Base-by-base conservation (phyloP, 2,888 invertebrate genomes). In the Leptarthrus brevirostris region DNA sequence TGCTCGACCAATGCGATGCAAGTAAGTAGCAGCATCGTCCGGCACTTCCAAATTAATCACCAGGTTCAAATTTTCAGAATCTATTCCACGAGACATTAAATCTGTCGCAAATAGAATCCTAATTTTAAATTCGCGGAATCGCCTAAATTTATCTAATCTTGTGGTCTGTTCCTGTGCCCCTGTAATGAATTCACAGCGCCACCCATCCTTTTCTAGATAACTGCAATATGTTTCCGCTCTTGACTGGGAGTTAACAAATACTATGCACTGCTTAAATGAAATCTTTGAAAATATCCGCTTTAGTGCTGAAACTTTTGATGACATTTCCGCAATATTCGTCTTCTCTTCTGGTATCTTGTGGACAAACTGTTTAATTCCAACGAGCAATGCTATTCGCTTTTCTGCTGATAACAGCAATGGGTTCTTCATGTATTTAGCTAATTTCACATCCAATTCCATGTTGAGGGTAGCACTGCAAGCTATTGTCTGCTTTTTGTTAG, bases 381-480 rank as follows among this genome's bases (percentile, higher is more conserved):
- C 80, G n/a, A 96, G 86, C 24, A 96, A 85, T 20, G 92, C 87
- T 6, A 87, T 88, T 22, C 90, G 87, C 54, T 88, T 84, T 78
- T 93, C 91, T 6, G 96, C 91, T 18, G 92, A 90, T 2, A 95
- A 88, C 78, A 92, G 89, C 71, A 92, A 88, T 2, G 95, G 94
- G 76, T 91, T 90, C 72, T 89, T 86, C 91, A 97, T 94, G 82
- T 93, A 93, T 61, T 88, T 87, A 26, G 88, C 86, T 69, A 98
- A 86, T 77, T 93, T 90, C 12, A 86, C 84, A 78, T 93, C 91
- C 64, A 96, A 86, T 74, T 89, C 87, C 75, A 91, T 89, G 14
- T 94, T 91, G 85, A 94, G 98, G 12, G 98, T 98, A 4, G 98
- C 98, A 84, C 97, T 97, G 61, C 94, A 90, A 73, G 96, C 93